Evolutionary conservation across 2,797 vertebrate species (phyloP).

Genomic region (Centropyge bicolor): DNA sequence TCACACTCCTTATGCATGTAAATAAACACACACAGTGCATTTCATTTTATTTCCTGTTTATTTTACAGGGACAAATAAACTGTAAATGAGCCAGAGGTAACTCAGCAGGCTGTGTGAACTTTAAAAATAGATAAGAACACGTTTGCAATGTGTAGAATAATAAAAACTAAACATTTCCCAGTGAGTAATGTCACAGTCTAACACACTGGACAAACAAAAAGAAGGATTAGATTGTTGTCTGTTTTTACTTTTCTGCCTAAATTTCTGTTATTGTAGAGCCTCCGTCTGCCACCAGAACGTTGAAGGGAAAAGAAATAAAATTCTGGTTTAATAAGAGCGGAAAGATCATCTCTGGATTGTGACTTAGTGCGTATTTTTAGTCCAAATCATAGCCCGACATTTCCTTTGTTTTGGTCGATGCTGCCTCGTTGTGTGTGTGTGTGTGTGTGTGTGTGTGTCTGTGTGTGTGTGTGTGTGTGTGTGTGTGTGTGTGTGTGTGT

Average conservation of each 20-base stretch:
- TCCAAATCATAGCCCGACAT: conserved; percentile 39
- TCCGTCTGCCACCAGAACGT: neutral
- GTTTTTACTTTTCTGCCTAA: neutral
- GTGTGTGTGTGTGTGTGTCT: neutral
- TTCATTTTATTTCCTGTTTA: neutral
- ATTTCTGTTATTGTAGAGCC: neutral
- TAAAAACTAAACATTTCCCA: neutral
- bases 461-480: neutral
- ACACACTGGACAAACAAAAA: neutral
- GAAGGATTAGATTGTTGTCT: neutral
- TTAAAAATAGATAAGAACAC: neutral
- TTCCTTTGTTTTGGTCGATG: conserved; percentile 45
- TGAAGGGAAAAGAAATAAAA: conserved; percentile 22
- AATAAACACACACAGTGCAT: neutral
- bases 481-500: neutral
- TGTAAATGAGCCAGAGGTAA: neutral
- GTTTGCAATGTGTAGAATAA: neutral
- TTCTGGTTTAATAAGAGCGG: conserved; percentile 24
- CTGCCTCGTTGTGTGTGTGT: neutral
- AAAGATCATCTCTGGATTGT: conserved; percentile 41
- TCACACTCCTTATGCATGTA: neutral
- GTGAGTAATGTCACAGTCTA: neutral
- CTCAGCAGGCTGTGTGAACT: no score
- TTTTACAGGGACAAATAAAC: neutral
- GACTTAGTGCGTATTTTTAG: conserved; percentile 55